Evolutionary conservation across 2,113 vertebrate species (phyloP).

Genomic region (Spea bombifrons): DNA sequence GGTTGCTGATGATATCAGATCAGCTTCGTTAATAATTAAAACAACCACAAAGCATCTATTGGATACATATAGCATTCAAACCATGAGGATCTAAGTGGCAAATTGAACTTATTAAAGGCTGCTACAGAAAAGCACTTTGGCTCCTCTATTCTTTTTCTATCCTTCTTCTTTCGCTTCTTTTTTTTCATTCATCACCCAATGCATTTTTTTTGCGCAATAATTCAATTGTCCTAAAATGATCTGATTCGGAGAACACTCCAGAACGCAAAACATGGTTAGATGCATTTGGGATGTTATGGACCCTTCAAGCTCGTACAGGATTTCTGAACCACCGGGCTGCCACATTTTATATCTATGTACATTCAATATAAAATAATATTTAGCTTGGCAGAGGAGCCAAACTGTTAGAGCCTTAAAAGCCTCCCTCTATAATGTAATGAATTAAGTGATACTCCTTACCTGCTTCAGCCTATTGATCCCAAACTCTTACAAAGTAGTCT

Average conservation of each 20-base stretch:
- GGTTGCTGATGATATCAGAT: slow-evolving; percentile 40
- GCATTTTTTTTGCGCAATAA: background rate
- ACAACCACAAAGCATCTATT: slow-evolving; percentile 37
- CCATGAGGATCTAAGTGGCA: slow-evolving; percentile 14
- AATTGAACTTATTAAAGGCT: slow-evolving; percentile 22
- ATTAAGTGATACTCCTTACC: slow-evolving; percentile 23
- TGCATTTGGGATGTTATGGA: too few species aligned
- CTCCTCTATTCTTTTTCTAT: background rate
- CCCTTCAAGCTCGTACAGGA: too few species aligned
- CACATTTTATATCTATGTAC: background rate
- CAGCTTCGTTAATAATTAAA: slow-evolving; percentile 40
- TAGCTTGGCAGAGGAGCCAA: background rate
- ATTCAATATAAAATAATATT: slow-evolving; percentile 13
- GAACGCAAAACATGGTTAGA: background rate
- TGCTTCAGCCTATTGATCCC: slow-evolving; percentile 9
- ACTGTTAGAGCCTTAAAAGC: slow-evolving; percentile 15
- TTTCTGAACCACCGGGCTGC: too few species aligned
- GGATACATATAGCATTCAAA: slow-evolving; percentile 17
- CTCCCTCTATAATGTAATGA: background rate
- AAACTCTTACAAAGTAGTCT: slow-evolving; percentile 9
- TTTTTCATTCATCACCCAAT: background rate
- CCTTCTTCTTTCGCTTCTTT: background rate
- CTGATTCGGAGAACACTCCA: background rate
- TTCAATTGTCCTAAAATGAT: slow-evolving; percentile 5
- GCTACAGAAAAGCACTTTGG: slow-evolving; percentile 23